These are phyloP conservation scores for Anisognathus igniventris DNA, from an alignment of 2,797 vertebrate species.

Conservation along the genomic window DNA sequence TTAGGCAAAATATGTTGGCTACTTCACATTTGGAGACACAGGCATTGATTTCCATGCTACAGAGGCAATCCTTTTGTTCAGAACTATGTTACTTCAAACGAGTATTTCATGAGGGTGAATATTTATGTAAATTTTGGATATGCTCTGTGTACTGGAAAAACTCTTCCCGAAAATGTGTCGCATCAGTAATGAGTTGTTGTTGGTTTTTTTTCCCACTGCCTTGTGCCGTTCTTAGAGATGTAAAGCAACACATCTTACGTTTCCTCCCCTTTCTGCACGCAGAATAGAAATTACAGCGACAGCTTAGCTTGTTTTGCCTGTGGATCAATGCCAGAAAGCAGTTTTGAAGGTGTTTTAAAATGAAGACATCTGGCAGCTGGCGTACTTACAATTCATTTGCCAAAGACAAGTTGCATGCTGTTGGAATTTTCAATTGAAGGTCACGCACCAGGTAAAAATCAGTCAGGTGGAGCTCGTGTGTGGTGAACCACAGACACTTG, in stretches of 20 bases:
- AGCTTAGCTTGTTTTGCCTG: conserved; percentile 74
- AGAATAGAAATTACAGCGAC: conserved; percentile 71
- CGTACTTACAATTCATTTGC: conserved; percentile 75
- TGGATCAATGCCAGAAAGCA: conserved; percentile 78
- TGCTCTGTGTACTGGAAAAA: conserved; percentile 59
- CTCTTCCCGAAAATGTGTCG: conserved; percentile 27
- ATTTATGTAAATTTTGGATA: conserved; percentile 58
- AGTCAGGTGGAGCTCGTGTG: conserved; percentile 65
- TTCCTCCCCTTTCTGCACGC: conserved; percentile 62
- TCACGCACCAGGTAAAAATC: conserved; percentile 74
- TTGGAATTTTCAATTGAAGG: conserved; percentile 74
- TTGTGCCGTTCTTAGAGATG: conserved; percentile 43
- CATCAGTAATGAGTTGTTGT: conserved; percentile 44
- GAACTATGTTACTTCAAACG: conserved; percentile 52
- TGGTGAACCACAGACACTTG: conserved; percentile 28
- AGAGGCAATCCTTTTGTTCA: conserved; percentile 65
- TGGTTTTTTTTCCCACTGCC: not conserved
- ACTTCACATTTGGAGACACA: conserved; percentile 9
- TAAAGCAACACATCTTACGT: conserved; percentile 34
- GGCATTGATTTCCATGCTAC: conserved; percentile 40
- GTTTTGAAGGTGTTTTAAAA: conserved; percentile 82
- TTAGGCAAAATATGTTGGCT: conserved; percentile 15
- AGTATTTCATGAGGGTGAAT: conserved; percentile 50
- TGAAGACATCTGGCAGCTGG: conserved; percentile 83
- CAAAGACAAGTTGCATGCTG: conserved; percentile 75